Base-by-base conservation (phyloP, 2,888 invertebrate species). In the Rhodophaea formosa region DNA sequence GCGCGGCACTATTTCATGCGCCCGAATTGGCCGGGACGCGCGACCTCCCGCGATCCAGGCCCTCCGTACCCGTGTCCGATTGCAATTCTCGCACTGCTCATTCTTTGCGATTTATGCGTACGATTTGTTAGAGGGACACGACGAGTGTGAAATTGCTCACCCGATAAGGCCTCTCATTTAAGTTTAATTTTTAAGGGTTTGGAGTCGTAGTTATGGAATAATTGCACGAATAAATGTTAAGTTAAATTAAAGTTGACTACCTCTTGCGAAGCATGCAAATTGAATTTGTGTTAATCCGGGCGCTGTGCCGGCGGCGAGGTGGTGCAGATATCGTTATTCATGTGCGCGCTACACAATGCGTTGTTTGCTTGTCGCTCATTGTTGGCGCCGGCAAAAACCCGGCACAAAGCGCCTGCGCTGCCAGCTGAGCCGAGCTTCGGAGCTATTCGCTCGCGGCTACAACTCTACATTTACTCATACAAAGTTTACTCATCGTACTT, bases 1-100 rank as follows among this genome's bases (percentile, higher is more conserved):
- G 80, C 80, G 78, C 80, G 82, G 85, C 82, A 88, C 87, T 90
- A 88, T 90, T 89, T 91, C 86, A 90, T 86, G 77, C 80, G 84
- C 81, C 85, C 81, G 86, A 89, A 86, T 86, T 83, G 85, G 80
- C 74, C 76, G 76, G 79, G 81, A 82, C 74, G 77, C 69, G 80
- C 86, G 88, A 89, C 90, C 89, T 84, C 88, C 88, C 84, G 86
- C 80, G 73, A 77, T 79, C 79, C 68, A 67, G 66, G 68, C 68
- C 66, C 72, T 62, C 65, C 70, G 71, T 67, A 63, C 57, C 78
- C 80, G 80, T 80, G 80, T 80, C 83, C 74, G 82, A 85, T 84
- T 80, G 83, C 80, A 79, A 79, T 78, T 79, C 80, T 75, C 77
- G 77, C 80, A 77, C 75, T 77, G 79, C 76, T 80, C 81, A 77